Conservation (phyloP, 2,888 invertebrate species). For the Bellardia bayeri region DNA sequence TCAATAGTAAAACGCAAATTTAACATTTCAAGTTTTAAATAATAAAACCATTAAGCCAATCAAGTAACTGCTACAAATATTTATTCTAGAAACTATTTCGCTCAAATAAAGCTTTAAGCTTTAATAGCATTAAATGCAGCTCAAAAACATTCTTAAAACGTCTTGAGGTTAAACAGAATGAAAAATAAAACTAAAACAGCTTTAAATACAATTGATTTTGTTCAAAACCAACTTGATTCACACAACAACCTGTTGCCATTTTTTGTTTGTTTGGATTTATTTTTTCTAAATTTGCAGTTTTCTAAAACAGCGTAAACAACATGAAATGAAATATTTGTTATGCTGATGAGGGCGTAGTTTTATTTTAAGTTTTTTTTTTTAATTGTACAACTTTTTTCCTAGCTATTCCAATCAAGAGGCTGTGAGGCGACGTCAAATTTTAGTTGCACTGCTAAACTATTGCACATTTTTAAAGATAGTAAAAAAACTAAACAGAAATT, state of each 20-base stretch:
- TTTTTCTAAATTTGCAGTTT: background rate
- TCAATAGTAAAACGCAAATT: background rate
- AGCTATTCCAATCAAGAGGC: background rate
- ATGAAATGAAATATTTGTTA: slow-evolving; percentile 44
- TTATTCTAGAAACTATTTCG: slow-evolving; percentile 27
- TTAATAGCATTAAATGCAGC: background rate
- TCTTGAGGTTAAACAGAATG: background rate
- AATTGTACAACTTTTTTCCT: background rate
- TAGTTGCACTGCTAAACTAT: background rate
- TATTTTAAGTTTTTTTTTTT: background rate
- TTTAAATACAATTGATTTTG: slow-evolving; percentile 1
- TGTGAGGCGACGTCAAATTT: slow-evolving; percentile 8
- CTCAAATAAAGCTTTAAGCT: slow-evolving; percentile 34
- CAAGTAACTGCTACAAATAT: background rate
- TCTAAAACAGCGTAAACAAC: background rate
- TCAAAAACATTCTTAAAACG: slow-evolving; percentile 27
- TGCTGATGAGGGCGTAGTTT: slow-evolving; percentile 49
- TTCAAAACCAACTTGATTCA: slow-evolving; percentile 42
- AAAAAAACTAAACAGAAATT: too few species aligned
- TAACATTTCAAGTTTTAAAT: background rate
- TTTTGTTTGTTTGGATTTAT: background rate
- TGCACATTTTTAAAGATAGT: background rate
- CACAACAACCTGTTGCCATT: slow-evolving; percentile 46
- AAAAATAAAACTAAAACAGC: background rate
- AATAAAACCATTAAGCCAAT: background rate